Percentiles rank a stretch among this genome's conserved stretches.
These are phyloP conservation scores for Platycnemis pennipes DNA, from an alignment of 2,888 invertebrate species.

Conservation along the genomic window DNA sequence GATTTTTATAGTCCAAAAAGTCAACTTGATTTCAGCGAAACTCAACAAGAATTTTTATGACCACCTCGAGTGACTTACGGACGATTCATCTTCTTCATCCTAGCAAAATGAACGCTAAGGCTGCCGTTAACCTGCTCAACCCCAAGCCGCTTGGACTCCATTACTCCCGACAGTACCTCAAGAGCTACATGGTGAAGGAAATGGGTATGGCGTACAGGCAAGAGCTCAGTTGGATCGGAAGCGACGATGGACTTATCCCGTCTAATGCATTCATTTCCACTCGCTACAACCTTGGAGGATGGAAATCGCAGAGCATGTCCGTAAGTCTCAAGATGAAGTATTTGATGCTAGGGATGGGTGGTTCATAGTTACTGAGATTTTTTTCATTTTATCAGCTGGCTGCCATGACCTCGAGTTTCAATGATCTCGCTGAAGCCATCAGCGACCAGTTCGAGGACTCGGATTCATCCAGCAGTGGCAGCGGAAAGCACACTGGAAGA, in stretches of 20 bases:
- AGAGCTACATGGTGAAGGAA: conserved; percentile 74
- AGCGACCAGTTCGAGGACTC: conserved; percentile 62
- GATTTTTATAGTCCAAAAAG: too few species aligned
- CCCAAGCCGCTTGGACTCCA: conserved; percentile 75
- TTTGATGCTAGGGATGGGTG: neutral
- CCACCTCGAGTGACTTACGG: too few species aligned
- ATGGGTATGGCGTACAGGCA: conserved; percentile 79
- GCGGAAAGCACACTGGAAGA: conserved; percentile 61
- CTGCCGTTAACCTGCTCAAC: conserved; percentile 78
- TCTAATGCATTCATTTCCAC: conserved; percentile 77
- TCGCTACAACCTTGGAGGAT: conserved; percentile 77
- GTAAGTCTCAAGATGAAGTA: conserved; percentile 72
- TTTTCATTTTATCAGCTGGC: conserved; percentile 76
- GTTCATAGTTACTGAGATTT: neutral
- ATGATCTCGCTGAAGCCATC: conserved; percentile 60
- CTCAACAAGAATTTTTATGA: too few species aligned
- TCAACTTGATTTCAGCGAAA: too few species aligned
- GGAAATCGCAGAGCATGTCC: conserved; percentile 74
- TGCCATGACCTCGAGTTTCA: conserved; percentile 79
- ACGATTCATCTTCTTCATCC: conserved; percentile 72
- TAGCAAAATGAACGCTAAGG: conserved; percentile 78
- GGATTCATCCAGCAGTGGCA: conserved; percentile 19
- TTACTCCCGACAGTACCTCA: conserved; percentile 73
- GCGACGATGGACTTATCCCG: conserved; percentile 82
- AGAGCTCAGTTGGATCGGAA: conserved; percentile 80